A percentile compares a stretch with the other conserved stretches of the same genome.
These are phyloP conservation scores for Bufo gargarizans DNA, from an alignment of 2,113 vertebrate species.

Conservation along the genomic window DNA sequence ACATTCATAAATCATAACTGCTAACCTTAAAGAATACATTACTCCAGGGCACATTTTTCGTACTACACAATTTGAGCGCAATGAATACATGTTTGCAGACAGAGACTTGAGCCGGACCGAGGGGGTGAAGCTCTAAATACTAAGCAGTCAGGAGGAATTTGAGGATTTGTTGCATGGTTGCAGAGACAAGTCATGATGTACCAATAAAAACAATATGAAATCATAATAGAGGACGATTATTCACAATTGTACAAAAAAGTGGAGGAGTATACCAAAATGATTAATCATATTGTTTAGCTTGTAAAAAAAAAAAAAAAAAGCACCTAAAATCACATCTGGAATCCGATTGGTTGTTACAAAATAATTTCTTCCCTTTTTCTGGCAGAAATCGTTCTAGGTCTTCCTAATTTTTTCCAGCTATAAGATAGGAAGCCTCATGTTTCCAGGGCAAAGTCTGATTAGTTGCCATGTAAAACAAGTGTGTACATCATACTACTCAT, in stretches of 20 bases:
- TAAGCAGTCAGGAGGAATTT: background rate
- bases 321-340: background rate
- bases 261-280: background rate
- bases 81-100: conserved; percentile 19
- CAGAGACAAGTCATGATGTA: background rate
- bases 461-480: background rate
- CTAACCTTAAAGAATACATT: conserved; percentile 43
- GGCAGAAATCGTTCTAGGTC: background rate
- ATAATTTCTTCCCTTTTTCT: background rate
- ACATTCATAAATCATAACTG: conserved; percentile 56
- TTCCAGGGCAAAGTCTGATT: background rate
- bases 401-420: background rate
- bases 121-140: conserved; percentile 12
- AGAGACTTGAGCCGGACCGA: background rate
- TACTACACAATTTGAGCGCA: conserved; percentile 32
- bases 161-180: background rate
- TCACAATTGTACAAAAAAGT: background rate
- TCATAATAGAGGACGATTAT: background rate
- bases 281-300: too few species aligned
- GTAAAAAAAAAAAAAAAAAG: too few species aligned
- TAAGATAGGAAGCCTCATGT: background rate
- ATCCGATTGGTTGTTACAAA: background rate
- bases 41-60: conserved; percentile 30
- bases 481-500: too few species aligned
- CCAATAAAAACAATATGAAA: background rate